Conservation (phyloP, 2,113 vertebrate species). For the Aptenodytes patagonicus region DNA sequence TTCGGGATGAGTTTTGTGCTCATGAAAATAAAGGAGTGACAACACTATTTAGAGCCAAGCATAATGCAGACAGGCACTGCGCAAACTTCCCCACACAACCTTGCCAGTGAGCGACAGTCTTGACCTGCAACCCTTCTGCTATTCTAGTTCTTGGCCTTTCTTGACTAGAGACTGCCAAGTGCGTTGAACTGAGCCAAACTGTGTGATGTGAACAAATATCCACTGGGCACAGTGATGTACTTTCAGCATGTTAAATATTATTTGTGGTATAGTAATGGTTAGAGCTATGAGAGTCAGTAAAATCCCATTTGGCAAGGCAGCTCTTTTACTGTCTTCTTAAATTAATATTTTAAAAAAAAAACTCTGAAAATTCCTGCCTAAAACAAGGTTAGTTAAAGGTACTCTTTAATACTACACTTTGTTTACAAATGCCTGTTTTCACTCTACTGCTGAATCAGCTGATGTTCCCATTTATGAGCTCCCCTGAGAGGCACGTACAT, state of each 20-base stretch:
- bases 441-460: neutral
- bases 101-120: neutral
- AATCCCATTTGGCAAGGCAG: conserved; percentile 5
- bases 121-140: conserved; percentile 38
- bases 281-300: neutral
- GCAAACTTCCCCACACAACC: neutral
- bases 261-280: conserved; percentile 10
- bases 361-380: neutral
- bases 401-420: neutral
- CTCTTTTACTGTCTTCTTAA: neutral
- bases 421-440: neutral
- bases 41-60: neutral
- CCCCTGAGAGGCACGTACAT: neutral
- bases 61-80: neutral
- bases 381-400: conserved; percentile 1
- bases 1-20: conserved; percentile 10
- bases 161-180: conserved; percentile 14
- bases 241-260: conserved; percentile 4
- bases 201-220: conserved; percentile 3
- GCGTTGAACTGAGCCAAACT: neutral
- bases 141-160: neutral
- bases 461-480: neutral
- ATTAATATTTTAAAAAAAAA: neutral
- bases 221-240: neutral
- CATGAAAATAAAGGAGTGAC: conserved; percentile 32